A percentile compares a stretch with the other conserved stretches of the same genome.
Evolutionary conservation across 1,140 invertebrate genomes (phyloP).

Genomic region (Notospermus geniculatus): DNA sequence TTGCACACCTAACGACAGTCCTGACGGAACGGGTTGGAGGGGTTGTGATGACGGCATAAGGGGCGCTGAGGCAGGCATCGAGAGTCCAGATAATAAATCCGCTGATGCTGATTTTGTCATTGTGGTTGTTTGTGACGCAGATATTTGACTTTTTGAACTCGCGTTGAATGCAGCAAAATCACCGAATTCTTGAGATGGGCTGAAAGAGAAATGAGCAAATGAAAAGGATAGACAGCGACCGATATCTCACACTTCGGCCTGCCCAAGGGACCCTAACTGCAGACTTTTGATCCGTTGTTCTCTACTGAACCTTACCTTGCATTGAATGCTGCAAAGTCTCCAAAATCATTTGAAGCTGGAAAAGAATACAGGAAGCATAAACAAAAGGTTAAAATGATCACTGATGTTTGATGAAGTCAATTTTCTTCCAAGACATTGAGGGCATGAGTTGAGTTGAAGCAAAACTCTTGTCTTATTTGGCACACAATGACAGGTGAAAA

Average conservation of each 20-base stretch:
- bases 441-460: too few relatives aligned
- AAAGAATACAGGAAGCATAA: slow-evolving; percentile 12
- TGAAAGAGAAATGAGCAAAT: too few relatives aligned
- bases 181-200: slow-evolving; percentile 36
- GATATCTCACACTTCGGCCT: slow-evolving; percentile 12
- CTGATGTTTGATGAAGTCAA: too few relatives aligned
- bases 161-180: slow-evolving; percentile 34
- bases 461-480: too few relatives aligned
- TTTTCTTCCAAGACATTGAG: too few relatives aligned
- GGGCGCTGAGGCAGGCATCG: slow-evolving; percentile 21
- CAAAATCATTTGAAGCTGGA: slow-evolving; percentile 44
- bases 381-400: background rate
- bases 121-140: slow-evolving; percentile 23
- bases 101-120: slow-evolving; percentile 10
- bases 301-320: slow-evolving; percentile 20
- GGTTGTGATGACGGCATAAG: slow-evolving; percentile 23
- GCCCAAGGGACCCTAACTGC: too few relatives aligned
- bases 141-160: slow-evolving; percentile 4
- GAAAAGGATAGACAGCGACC: too few relatives aligned
- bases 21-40: slow-evolving; percentile 19
- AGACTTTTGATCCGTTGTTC: too few relatives aligned
- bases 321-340: slow-evolving; percentile 51
- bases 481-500: too few relatives aligned
- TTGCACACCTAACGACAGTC: slow-evolving; percentile 2
- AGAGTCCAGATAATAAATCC: slow-evolving; percentile 35